Conservation (phyloP, 2,113 vertebrate genomes). For the Catharus bicknelli region DNA sequence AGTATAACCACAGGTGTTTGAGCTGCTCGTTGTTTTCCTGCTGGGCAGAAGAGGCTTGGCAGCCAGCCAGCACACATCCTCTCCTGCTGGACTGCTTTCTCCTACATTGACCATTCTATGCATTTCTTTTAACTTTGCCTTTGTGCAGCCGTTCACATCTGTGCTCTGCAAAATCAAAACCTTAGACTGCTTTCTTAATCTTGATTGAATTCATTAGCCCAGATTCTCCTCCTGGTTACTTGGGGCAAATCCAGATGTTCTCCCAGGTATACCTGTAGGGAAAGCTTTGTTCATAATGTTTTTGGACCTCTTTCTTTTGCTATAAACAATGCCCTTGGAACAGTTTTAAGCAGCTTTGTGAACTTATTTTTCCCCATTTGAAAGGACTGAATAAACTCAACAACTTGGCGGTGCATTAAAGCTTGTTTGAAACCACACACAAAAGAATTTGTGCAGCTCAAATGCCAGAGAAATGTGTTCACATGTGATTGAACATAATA, state of each 20-base stretch:
- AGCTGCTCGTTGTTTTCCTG: background rate
- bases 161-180: background rate
- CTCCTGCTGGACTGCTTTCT: background rate
- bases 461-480: slow-evolving; percentile 17
- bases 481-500: slow-evolving; percentile 8
- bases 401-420: slow-evolving; percentile 9
- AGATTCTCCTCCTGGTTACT: background rate
- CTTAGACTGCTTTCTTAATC: background rate
- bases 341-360: background rate
- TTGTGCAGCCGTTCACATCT: background rate
- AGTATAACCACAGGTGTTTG: background rate
- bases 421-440: slow-evolving; percentile 32
- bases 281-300: background rate
- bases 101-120: background rate
- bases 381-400: slow-evolving; percentile 19
- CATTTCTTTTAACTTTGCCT: background rate
- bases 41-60: background rate
- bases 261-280: background rate
- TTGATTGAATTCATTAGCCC: background rate
- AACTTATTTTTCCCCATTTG: slow-evolving; percentile 21
- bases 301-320: background rate
- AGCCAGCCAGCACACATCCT: background rate
- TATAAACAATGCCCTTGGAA: background rate
- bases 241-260: background rate
- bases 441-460: slow-evolving; percentile 18